Evolutionary conservation across 2,797 vertebrate genomes (phyloP).

Genomic region (Sebastes miniatus): DNA sequence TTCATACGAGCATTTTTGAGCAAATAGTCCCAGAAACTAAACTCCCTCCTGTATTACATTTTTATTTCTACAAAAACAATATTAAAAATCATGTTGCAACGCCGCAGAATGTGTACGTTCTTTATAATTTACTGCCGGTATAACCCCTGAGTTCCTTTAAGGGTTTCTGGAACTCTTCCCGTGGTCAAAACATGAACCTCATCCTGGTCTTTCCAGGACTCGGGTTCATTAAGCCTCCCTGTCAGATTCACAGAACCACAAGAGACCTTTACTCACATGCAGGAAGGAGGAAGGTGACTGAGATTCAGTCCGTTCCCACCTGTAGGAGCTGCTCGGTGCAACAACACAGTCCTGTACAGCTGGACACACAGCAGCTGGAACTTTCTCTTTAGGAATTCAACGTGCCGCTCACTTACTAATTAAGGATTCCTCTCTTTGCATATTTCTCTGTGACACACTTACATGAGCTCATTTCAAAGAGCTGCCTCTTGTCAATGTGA

Average conservation of each 20-base stretch:
- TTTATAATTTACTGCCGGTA: not conserved
- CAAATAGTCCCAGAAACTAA: not conserved
- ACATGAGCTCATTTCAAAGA: not conserved
- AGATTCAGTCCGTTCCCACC: not conserved
- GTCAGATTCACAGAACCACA: not conserved
- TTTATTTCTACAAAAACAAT: not conserved
- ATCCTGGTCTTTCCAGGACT: not conserved
- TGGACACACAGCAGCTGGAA: conserved; percentile 31
- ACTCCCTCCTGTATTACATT: not conserved
- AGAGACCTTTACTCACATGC: not conserved
- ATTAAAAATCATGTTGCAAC: not conserved
- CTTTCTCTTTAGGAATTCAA: conserved; percentile 5
- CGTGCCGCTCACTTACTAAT: conserved; percentile 10
- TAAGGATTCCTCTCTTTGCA: conserved; percentile 8
- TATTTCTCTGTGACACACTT: not conserved
- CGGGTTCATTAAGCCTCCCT: not conserved
- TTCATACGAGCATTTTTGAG: not conserved
- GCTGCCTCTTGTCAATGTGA: not conserved
- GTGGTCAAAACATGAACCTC: not conserved
- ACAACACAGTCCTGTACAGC: not conserved
- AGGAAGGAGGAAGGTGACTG: not conserved
- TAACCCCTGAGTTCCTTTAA: not conserved
- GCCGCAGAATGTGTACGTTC: not conserved
- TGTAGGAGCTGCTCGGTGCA: not conserved
- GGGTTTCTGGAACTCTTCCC: not conserved